phyloP scores from a whole-genome alignment of 1,140 invertebrate species.

The fruit fly (Drosophila melanogaster) region DNA sequence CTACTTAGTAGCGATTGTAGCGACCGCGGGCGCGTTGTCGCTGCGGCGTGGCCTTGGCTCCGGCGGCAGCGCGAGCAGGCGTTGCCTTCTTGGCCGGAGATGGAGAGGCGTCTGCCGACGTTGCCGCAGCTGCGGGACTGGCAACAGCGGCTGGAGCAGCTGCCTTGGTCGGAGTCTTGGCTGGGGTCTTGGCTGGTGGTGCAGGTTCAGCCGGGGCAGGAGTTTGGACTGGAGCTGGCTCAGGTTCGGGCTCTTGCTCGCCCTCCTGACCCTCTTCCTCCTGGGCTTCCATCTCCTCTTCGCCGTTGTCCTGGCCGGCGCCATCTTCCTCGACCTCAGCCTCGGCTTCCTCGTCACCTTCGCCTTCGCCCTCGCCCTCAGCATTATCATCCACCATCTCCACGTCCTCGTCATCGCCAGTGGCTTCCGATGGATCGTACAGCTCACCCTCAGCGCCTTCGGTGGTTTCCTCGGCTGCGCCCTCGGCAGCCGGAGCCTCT shows the following conservation, averaged over 20 bases:
- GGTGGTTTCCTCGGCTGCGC: conserved; percentile 37
- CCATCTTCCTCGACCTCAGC: conserved; percentile 56
- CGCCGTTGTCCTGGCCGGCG: conserved; percentile 56
- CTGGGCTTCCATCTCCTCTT: conserved; percentile 71
- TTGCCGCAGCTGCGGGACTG: conserved; percentile 29
- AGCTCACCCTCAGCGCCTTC: conserved; percentile 71
- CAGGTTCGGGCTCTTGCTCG: conserved; percentile 61
- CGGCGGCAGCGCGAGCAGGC: conserved; percentile 55
- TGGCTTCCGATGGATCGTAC: conserved; percentile 75
- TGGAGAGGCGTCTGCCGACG: conserved; percentile 37
- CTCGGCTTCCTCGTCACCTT: conserved; percentile 46
- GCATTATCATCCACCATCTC: conserved; percentile 74
- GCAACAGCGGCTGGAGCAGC: conserved; percentile 21
- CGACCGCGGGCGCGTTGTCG: conserved; percentile 78
- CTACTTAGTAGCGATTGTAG: conserved; percentile 77
- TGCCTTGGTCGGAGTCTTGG: conserved; percentile 41
- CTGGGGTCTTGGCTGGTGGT: conserved; percentile 44
- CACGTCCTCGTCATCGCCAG: conserved; percentile 50
- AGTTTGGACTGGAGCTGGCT: conserved; percentile 40
- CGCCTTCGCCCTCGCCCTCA: conserved; percentile 65
- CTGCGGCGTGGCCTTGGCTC: conserved; percentile 70
- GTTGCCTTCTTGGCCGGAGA: conserved; percentile 73
- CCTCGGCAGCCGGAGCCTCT: conserved; percentile 58
- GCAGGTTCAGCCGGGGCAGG: conserved; percentile 34
- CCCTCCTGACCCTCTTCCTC: conserved; percentile 58